A percentile compares a stretch with the other conserved stretches of the same genome.
These are phyloP conservation scores for Orthonychiurus folsomi DNA, from an alignment of 2,888 invertebrate genomes.

Conservation along the genomic window DNA sequence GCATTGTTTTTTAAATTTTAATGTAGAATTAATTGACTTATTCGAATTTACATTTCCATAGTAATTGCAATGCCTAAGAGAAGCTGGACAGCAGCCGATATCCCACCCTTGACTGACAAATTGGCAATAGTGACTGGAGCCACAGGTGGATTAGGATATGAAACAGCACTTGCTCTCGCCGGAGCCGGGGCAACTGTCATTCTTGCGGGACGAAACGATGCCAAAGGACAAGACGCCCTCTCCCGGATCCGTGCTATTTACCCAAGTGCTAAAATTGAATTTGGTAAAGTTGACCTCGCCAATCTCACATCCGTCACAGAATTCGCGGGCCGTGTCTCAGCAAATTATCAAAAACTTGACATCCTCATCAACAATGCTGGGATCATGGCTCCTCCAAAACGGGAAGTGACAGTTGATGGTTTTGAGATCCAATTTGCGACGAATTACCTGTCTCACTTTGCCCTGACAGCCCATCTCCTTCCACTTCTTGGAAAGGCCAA, in stretches of 20 bases:
- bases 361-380: conserved; percentile 45
- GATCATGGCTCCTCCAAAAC: conserved; percentile 30
- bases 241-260: background rate
- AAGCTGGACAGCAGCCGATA: background rate
- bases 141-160: background rate
- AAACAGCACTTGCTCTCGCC: background rate
- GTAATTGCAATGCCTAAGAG: background rate
- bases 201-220: background rate
- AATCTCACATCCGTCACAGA: background rate
- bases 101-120: background rate
- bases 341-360: conserved; percentile 27
- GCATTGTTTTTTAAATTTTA: no score
- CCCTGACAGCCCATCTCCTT: background rate
- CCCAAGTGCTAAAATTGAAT: background rate
- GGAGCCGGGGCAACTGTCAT: background rate
- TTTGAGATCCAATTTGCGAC: background rate
- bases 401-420: background rate
- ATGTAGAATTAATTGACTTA: no score
- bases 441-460: background rate
- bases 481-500: background rate
- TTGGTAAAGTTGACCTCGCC: background rate
- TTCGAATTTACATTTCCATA: no score
- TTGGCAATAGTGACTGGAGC: background rate
- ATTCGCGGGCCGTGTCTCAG: background rate
- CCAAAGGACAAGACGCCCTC: background rate